These are phyloP conservation scores for Hybos culiciformis DNA, from an alignment of 2,888 invertebrate genomes.

Conservation along the genomic window DNA sequence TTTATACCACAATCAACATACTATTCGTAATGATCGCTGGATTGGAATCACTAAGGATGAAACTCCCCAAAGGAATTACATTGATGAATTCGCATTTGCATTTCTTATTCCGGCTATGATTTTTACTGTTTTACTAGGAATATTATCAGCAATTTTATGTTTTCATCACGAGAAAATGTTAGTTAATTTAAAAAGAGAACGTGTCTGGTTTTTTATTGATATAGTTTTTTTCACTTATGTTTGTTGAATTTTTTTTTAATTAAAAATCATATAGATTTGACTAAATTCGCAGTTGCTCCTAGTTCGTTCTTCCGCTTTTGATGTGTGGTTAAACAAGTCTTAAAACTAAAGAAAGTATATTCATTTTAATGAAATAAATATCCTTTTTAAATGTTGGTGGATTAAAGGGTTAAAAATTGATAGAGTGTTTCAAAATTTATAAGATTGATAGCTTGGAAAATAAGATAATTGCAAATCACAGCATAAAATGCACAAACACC, in stretches of 20 bases:
- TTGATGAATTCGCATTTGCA: conserved; percentile 52
- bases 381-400: too few species aligned
- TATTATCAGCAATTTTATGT: conserved; percentile 58
- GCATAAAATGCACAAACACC: too few species aligned
- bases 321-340: too few species aligned
- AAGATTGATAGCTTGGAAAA: too few species aligned
- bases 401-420: too few species aligned
- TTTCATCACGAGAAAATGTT: conserved; percentile 64
- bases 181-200: conserved; percentile 35
- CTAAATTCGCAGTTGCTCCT: too few species aligned
- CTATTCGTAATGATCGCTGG: conserved; percentile 40
- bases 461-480: too few species aligned
- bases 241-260: conserved; percentile 13
- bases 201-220: background rate
- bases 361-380: too few species aligned
- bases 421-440: too few species aligned
- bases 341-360: too few species aligned
- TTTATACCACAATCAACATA: conserved; percentile 28
- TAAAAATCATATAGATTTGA: conserved; percentile 6
- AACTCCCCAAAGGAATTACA: conserved; percentile 55
- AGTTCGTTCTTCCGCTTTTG: too few species aligned
- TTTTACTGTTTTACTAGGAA: conserved; percentile 48
- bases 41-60: conserved; percentile 43
- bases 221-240: conserved; percentile 14
- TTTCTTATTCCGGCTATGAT: conserved; percentile 55